phyloP scores from a whole-genome alignment of 30 jellyfish, hydroid and myxozoan species.

The Pelagia noctiluca region DNA sequence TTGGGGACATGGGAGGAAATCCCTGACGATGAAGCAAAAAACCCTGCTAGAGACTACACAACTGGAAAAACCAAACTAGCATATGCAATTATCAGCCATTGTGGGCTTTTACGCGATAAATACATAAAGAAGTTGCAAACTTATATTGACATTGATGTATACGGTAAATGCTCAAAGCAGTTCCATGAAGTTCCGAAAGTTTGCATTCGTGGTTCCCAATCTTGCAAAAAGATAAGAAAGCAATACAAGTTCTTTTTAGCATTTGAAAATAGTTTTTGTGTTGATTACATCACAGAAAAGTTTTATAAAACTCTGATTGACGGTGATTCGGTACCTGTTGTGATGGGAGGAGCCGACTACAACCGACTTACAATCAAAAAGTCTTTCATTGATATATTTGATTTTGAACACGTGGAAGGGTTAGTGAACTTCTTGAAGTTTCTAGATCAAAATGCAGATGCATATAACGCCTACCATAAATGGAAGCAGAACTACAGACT shows the following conservation, averaged over 20 bases:
- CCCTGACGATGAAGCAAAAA: constrained; percentile 26
- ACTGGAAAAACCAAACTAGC: constrained; percentile 75
- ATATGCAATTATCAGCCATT: constrained; percentile 79
- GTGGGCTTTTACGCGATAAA: constrained; percentile 90
- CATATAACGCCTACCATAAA: constrained; percentile 75
- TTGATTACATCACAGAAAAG: constrained; percentile 80
- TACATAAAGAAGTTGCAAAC: constrained; percentile 71
- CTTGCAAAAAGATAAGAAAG: constrained; percentile 46
- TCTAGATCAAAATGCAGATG: constrained; percentile 84
- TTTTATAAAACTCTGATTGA: constrained; percentile 72
- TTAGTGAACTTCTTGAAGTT: constrained; percentile 69
- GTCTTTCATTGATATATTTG: constrained; percentile 73
- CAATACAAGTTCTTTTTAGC: constrained; percentile 91
- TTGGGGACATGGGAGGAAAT: constrained; percentile 88
- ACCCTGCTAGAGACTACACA: constrained; percentile 56
- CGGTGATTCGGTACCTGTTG: constrained; percentile 86
- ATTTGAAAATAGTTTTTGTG: constrained; percentile 81
- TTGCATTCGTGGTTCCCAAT: constrained; percentile 52
- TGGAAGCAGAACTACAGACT: constrained; percentile 70
- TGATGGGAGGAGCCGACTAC: constrained; percentile 92
- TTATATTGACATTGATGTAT: constrained; percentile 69
- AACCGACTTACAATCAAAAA: constrained; percentile 59
- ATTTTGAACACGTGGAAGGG: constrained; percentile 75
- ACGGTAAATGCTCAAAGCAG: constrained; percentile 79
- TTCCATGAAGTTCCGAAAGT: constrained; percentile 72